Evolutionary conservation across 2,888 invertebrate genomes (phyloP), one percentile per base, ranked within the genome.

Genomic region (Autographa gamma): DNA sequence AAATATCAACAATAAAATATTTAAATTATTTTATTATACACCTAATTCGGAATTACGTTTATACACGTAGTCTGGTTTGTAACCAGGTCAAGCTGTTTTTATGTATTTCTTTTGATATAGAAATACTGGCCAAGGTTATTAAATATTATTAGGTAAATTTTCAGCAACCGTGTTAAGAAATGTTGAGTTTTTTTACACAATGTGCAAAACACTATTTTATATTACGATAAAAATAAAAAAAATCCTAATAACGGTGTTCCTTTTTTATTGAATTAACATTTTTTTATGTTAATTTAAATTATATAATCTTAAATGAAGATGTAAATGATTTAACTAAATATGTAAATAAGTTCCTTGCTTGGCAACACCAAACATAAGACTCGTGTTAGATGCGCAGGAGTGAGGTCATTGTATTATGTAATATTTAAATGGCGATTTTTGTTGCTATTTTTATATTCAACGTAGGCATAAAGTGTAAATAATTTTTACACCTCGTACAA

Each of bases 401-500:
- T 77, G 84, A 81, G 79, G 81, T 84, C 84, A 82, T 75, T 75
- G 76, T 66, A 58, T 81, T 81, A 75, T 80, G 81, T 80, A 82
- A 81, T 78, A 71, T 80, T 77, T 73, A 73, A 80, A 73, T 73
- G 66, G 56, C 60, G 58, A 67, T 69, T 73, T 64, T 65, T 80
- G 62, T 31, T 43, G 71, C 68, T 76, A 61, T 19, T 60, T 79
- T 65, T 67, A 71, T 60, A 73, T 61, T 68, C 62, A 54, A 43
- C 54, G 41, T 66, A 58, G 58, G 2, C 66, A 80, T 59, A 56
- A 56, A 66, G 59, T 73, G 61, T 77, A 38, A 38, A 38, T 11
- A 9, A 38, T 38, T 38, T 38, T 0, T 11, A 11, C 11, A 11
- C 11, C 11, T 38, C 38, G 38, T 11, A 11, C 0, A 38, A 38